Evolutionary conservation across 2,113 vertebrate species (phyloP).

Genomic region (Fregata magnificens): DNA sequence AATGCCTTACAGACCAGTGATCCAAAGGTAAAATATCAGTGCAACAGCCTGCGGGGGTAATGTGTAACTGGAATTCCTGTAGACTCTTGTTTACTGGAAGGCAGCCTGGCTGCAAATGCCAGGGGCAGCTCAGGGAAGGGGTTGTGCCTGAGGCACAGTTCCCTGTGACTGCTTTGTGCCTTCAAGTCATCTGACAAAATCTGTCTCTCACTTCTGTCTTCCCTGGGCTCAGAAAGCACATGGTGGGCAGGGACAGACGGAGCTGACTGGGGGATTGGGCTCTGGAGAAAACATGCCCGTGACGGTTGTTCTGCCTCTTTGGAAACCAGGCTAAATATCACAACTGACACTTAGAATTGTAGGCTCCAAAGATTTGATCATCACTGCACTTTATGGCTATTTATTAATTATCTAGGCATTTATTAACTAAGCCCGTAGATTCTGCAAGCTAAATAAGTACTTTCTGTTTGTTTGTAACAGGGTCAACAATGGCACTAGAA

Average conservation of each 20-base stretch:
- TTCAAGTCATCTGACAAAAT: not conserved
- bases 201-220: not conserved
- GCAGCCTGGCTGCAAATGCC: not conserved
- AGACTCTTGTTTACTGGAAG: not conserved
- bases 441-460: not conserved
- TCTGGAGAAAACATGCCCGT: not conserved
- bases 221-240: not conserved
- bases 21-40: not conserved
- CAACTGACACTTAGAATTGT: not conserved
- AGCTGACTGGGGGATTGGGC: not conserved
- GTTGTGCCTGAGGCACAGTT: not conserved
- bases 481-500: not conserved
- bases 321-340: not conserved
- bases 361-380: not conserved
- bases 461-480: not conserved
- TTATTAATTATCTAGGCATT: not conserved
- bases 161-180: not conserved
- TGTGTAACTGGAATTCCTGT: not conserved
- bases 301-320: not conserved
- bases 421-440: not conserved
- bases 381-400: not conserved
- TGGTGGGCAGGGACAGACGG: not conserved
- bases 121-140: not conserved
- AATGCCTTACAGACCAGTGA: not conserved
- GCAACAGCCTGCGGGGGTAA: not conserved